Evolutionary conservation across 2,113 vertebrate species (phyloP).

Genomic region (Chlorodrepanis virens): DNA sequence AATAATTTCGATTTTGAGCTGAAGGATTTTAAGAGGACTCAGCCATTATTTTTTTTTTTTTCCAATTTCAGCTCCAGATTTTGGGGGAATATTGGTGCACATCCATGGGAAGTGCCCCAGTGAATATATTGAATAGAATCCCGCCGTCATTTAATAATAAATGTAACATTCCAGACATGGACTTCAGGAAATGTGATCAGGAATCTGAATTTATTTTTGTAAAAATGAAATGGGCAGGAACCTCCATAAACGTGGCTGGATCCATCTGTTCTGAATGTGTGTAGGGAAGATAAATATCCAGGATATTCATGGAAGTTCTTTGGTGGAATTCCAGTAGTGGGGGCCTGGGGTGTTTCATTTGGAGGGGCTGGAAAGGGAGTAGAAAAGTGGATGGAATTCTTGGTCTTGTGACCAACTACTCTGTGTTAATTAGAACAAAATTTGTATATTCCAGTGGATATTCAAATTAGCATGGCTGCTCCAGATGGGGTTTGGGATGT

Average conservation of each 20-base stretch:
- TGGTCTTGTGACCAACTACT: neutral
- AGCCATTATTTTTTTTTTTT: neutral
- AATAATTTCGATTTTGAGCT: accelerated
- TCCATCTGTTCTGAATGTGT: neutral
- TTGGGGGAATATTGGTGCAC: accelerated
- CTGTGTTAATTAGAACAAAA: neutral
- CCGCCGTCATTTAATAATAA: neutral
- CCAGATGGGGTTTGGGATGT: neutral
- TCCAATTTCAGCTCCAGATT: neutral
- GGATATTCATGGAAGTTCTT: neutral
- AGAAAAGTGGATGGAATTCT: neutral
- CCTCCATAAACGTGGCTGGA: neutral
- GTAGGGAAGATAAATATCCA: neutral
- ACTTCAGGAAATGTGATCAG: neutral
- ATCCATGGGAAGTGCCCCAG: accelerated
- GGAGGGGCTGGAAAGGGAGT: neutral
- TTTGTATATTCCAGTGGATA: neutral
- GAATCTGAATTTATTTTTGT: neutral
- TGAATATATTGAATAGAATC: neutral
- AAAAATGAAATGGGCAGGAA: neutral
- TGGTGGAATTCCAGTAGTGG: accelerated
- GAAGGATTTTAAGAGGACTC: neutral
- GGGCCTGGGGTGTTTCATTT: neutral
- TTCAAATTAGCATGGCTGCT: neutral
- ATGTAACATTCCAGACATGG: accelerated